Evolutionary conservation across 2,888 invertebrate species (phyloP), one percentile per base, ranked within the genome.

Genomic region (Mesochorus sp.): DNA sequence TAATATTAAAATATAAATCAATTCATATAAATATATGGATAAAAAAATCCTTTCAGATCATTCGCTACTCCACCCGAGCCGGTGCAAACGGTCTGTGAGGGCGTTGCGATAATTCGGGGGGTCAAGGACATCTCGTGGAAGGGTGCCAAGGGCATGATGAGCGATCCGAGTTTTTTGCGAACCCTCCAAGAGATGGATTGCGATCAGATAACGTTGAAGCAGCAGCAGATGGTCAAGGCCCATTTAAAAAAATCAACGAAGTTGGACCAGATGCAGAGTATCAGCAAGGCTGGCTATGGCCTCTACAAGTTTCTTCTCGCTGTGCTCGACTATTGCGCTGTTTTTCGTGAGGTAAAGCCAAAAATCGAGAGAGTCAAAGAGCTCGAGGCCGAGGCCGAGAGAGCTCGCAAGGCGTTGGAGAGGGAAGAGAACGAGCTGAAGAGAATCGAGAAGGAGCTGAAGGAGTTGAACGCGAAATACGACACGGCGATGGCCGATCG

Each of bases 41-140:
- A n/a, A n/a, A n/a, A n/a, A n/a, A n/a, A n/a, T n/a, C 24, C 3
- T 57, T 62, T 14, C 49, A 92, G 97, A 84, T 97, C 97, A 0
- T 97, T 98, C 87, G 96, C 97, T 5, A 97, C 97, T 0, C 98
- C 98, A 0, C 97, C 97, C 0, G 96, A 97, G 83, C 95, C 97
- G 10, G 97, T 98, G 24, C 97, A 97, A 92, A 93, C 95, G 0
- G 96, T 98, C 0, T 97, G 97, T 88, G 98, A 98, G 89, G 97
- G 97, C 88, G 95, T 98, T 17, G 96, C 95, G 0, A 97, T 98
- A 62, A 93, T 98, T 72, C 94, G 95, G 80, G 96, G 96, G 0
- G 92, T 95, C 51, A 96, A 95, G 84, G 98, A 98, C 82, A 94
- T 97, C 1, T 96, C 94, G 47, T 98, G 98, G 98, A 97, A 97